phyloP scores from a whole-genome alignment of 2,797 vertebrate genomes.

The Lithobates sylvaticus region DNA sequence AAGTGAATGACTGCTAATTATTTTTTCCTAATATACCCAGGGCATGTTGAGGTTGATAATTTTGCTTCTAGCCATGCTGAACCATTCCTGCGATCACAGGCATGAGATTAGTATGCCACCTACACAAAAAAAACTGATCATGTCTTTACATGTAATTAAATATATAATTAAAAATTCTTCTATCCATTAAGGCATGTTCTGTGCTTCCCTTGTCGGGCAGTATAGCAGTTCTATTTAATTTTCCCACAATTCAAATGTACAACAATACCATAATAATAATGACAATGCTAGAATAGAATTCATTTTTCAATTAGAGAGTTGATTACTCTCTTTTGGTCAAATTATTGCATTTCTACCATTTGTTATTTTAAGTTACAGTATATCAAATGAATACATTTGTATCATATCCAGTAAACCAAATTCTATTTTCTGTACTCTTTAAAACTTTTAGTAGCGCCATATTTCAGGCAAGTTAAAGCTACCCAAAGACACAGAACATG shows the following conservation, averaged over 20 bases:
- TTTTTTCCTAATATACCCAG: conserved; percentile 9
- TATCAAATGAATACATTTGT: too few relatives aligned
- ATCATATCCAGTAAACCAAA: too few relatives aligned
- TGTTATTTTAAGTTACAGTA: too few relatives aligned
- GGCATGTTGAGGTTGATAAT: neutral
- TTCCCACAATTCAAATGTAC: neutral
- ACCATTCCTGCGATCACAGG: neutral
- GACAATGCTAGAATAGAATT: too few relatives aligned
- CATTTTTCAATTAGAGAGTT: too few relatives aligned
- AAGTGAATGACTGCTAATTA: conserved; percentile 40
- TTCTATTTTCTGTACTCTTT: too few relatives aligned
- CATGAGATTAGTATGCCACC: neutral
- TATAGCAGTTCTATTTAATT: neutral
- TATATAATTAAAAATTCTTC: neutral
- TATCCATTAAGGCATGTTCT: neutral
- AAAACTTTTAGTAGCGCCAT: too few relatives aligned
- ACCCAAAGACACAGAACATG: too few relatives aligned
- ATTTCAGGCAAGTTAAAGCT: too few relatives aligned
- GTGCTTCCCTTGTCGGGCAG: neutral
- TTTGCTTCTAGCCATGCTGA: conserved; percentile 5
- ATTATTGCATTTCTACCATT: too few relatives aligned
- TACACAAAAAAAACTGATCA: neutral
- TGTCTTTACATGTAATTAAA: neutral
- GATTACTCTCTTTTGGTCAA: too few relatives aligned
- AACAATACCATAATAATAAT: neutral